Base-by-base conservation (phyloP, 30 jellyfish, hydroid and myxozoan genomes). In the Morbakka virulenta region DNA sequence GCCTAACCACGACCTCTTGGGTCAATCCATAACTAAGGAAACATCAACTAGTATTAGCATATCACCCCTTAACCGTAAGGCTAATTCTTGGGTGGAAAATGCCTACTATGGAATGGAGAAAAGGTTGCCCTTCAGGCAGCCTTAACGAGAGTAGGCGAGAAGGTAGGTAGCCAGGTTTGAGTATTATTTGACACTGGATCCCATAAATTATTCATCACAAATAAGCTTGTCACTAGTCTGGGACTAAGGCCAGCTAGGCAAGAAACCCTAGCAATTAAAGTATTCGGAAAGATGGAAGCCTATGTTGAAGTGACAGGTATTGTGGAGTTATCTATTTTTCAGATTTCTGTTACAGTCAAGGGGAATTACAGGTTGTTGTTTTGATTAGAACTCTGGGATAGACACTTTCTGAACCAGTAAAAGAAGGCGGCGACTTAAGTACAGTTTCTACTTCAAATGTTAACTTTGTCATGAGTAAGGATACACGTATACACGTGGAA, bases 161-260 rank as follows among this genome's bases (percentile, higher is more conserved):
- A n/a, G n/a, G n/a, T n/a, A n/a, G n/a, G n/a, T n/a, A n/a, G n/a
- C n/a, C n/a, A n/a, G n/a, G n/a, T n/a, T n/a, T n/a, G n/a, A n/a
- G n/a, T n/a, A n/a, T n/a, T n/a, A n/a, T 70, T 70, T 33, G 74
- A 70, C 82, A 17, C 82, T 1, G 82, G 74, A 9, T 6, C 49
- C 6, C 21, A 70, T 47, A 32, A 28, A 32, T 41, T 50, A 0
- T 70, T 32, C 48, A 70, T 41, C 48, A 2, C 82, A 1, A 35
- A 30, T 49, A 47, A 70, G 35, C 72, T 71, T 34, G 82, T 70
- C 79, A 70, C 9, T 9, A 70, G 25, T 1, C 27, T 41, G n/a
- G n/a, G 74, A n/a, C 41, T 63, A 2, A 63, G 74, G 74, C 74
- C 74, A 63, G 0, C 30, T 22, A 63, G 62, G 41, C 3, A 63